Evolutionary conservation across 2,888 invertebrate genomes (phyloP).

Genomic region (Junonia oenone): DNA sequence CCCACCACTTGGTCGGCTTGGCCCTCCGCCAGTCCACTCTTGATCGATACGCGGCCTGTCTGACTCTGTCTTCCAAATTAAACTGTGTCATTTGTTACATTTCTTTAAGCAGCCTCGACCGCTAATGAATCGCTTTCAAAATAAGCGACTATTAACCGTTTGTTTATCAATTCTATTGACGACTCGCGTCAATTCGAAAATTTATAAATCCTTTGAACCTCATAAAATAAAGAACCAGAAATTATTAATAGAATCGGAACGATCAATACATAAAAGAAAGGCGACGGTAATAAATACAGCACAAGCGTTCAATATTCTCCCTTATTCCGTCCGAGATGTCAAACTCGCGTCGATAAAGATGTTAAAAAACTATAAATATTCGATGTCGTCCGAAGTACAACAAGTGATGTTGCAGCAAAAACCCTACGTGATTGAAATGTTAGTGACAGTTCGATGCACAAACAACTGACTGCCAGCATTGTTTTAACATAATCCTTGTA

Average conservation of each 20-base stretch:
- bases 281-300: slow-evolving; percentile 46
- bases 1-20: slow-evolving; percentile 74
- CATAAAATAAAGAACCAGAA: slow-evolving; percentile 13
- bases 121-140: slow-evolving; percentile 56
- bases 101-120: slow-evolving; percentile 62
- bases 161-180: slow-evolving; percentile 30
- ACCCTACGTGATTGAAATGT: slow-evolving; percentile 72
- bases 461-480: slow-evolving; percentile 71
- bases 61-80: slow-evolving; percentile 77
- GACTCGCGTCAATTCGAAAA: slow-evolving; percentile 11
- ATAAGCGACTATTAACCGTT: slow-evolving; percentile 42
- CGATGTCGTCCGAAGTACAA: slow-evolving; percentile 55
- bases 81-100: slow-evolving; percentile 74
- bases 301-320: slow-evolving; percentile 47
- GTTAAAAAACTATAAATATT: slow-evolving; percentile 75
- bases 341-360: slow-evolving; percentile 73
- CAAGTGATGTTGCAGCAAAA: slow-evolving; percentile 65
- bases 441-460: slow-evolving; percentile 75
- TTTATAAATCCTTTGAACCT: slow-evolving; percentile 16
- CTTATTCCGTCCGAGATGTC: slow-evolving; percentile 58
- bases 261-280: slow-evolving; percentile 35
- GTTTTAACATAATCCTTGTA: slow-evolving; percentile 78
- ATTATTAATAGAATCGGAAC: slow-evolving; percentile 27
- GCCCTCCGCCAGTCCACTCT: slow-evolving; percentile 64
- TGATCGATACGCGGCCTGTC: slow-evolving; percentile 72